These are phyloP conservation scores for Hyperopisus bebe DNA, from an alignment of 2,113 vertebrate species.

Conservation along the genomic window DNA sequence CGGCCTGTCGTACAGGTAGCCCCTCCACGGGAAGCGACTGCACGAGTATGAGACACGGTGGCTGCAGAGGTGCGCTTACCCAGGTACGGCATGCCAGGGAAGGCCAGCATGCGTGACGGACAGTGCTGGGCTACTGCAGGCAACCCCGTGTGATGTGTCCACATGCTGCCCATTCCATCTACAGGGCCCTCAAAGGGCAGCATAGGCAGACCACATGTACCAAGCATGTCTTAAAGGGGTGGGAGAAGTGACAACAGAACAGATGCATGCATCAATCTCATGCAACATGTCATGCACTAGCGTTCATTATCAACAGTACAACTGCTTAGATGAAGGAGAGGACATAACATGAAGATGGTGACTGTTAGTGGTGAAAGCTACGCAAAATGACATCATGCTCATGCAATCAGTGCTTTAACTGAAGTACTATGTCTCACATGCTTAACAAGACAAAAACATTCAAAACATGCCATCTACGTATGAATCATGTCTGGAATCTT, in stretches of 20 bases:
- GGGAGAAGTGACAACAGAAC: slow-evolving; percentile 64
- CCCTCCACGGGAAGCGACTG: slow-evolving; percentile 72
- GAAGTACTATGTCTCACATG: neutral
- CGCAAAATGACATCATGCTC: neutral
- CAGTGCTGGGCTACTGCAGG: slow-evolving; percentile 78
- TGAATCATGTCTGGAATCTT: neutral
- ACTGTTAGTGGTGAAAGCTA: neutral
- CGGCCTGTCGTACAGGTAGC: slow-evolving; percentile 61
- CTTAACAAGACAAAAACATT: neutral
- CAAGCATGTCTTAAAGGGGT: slow-evolving; percentile 82
- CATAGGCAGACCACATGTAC: slow-evolving; percentile 82
- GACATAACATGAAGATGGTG: neutral
- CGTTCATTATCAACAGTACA: neutral
- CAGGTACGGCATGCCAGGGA: slow-evolving; percentile 77
- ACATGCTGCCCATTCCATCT: slow-evolving; percentile 89
- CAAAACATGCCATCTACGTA: neutral
- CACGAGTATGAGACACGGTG: slow-evolving; percentile 38
- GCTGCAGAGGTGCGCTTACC: slow-evolving; percentile 79
- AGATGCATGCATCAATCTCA: slow-evolving; percentile 86
- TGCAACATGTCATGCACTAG: slow-evolving; percentile 61
- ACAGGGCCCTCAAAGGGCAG: slow-evolving; percentile 76
- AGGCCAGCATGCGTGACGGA: slow-evolving; percentile 75
- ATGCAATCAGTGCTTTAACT: slow-evolving; percentile 9
- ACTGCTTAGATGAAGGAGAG: neutral
- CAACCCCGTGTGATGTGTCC: slow-evolving; percentile 83